These are phyloP conservation scores for Tiaroga cobitis DNA, from an alignment of 2,797 vertebrate genomes.

Conservation along the genomic window DNA sequence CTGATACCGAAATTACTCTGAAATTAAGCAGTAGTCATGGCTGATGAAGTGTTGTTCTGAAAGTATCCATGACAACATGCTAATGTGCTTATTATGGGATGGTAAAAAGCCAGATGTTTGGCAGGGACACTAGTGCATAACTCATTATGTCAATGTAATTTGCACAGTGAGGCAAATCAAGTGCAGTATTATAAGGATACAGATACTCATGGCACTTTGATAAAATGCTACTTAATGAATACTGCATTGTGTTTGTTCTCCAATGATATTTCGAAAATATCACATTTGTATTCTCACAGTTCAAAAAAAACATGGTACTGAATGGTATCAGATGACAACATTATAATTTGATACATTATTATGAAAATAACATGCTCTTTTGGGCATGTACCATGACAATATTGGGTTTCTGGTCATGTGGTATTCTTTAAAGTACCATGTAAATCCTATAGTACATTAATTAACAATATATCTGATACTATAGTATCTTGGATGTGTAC, in stretches of 20 bases:
- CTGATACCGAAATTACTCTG: not conserved
- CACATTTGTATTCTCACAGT: not conserved
- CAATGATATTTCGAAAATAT: not conserved
- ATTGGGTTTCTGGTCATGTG: not conserved
- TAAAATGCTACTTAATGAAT: not conserved
- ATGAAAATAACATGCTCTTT: not conserved
- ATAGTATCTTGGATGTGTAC: not conserved
- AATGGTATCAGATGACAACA: not conserved
- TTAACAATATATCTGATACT: not conserved
- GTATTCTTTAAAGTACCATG: not conserved
- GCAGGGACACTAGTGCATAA: not conserved
- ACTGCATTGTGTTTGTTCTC: not conserved
- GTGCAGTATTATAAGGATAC: not conserved
- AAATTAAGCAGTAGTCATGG: not conserved
- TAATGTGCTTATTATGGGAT: conserved; percentile 38
- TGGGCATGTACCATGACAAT: not conserved
- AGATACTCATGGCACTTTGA: not conserved
- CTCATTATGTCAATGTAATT: conserved; percentile 5
- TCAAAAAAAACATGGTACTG: not conserved
- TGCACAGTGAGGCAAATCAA: not conserved
- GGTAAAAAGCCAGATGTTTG: conserved; percentile 25
- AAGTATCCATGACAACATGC: conserved; percentile 33
- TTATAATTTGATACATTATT: not conserved
- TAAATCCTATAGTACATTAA: not conserved
- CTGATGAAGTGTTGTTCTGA: not conserved